These are phyloP conservation scores for Pangasius sanitwongsei DNA, from an alignment of 2,797 vertebrate species.

Conservation along the genomic window DNA sequence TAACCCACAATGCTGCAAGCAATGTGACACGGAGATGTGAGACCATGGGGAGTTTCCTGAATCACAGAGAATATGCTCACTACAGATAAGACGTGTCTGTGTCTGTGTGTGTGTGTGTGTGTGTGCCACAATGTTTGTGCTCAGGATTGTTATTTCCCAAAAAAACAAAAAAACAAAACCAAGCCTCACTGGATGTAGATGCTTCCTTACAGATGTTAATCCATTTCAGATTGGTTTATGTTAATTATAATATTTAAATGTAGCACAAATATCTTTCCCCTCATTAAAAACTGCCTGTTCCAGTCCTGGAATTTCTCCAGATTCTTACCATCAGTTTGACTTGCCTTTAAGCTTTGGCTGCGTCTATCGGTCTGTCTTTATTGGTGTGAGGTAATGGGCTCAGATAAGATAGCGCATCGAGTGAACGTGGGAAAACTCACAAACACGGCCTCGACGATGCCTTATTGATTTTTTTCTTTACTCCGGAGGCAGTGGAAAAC, in stretches of 20 bases:
- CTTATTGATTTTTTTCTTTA: constrained; percentile 32
- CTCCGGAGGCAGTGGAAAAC: background rate
- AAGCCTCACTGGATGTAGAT: background rate
- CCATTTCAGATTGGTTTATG: background rate
- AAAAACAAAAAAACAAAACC: background rate
- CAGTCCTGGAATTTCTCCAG: background rate
- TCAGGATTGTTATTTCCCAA: background rate
- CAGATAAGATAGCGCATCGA: constrained; percentile 4
- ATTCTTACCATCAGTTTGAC: background rate
- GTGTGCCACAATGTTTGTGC: constrained; percentile 23
- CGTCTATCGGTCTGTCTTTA: background rate
- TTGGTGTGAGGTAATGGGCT: constrained; percentile 24
- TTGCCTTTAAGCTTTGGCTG: background rate
- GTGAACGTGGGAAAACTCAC: constrained; percentile 36
- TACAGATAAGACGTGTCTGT: constrained; percentile 20
- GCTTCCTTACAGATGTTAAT: constrained; percentile 12
- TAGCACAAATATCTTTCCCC: background rate
- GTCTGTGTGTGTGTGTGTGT: constrained; percentile 21
- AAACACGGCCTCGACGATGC: background rate
- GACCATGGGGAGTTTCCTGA: constrained; percentile 22
- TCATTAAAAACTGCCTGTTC: background rate
- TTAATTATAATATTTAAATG: background rate
- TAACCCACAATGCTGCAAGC: constrained; percentile 34
- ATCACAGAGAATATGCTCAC: constrained; percentile 28
- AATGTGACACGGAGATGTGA: constrained; percentile 31